A percentile compares a stretch with the other conserved stretches of the same genome.
phyloP scores from a whole-genome alignment of 2,797 vertebrate species.

The Acipenser transmontanus region DNA sequence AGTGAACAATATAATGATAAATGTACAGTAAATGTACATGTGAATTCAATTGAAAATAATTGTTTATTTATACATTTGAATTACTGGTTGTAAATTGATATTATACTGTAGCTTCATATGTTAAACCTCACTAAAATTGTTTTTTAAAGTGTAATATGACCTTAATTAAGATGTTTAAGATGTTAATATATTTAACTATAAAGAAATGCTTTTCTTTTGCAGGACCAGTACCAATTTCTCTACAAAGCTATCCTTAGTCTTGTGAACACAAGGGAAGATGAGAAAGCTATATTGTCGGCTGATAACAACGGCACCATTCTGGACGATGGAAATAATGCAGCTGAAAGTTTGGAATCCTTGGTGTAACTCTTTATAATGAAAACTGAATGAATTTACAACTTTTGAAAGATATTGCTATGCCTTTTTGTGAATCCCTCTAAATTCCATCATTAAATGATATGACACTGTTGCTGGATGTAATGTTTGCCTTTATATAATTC shows the following conservation, averaged over 20 bases:
- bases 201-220: slow-evolving; percentile 24
- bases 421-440: slow-evolving; percentile 21
- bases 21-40: too few relatives aligned
- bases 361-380: slow-evolving; percentile 55
- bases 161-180: not conserved
- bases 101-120: too few relatives aligned
- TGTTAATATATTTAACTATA: not conserved
- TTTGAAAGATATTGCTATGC: slow-evolving; percentile 19
- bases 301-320: slow-evolving; percentile 76
- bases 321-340: slow-evolving; percentile 58
- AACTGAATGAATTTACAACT: not conserved
- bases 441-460: slow-evolving; percentile 16
- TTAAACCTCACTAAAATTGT: not conserved
- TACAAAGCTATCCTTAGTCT: slow-evolving; percentile 92
- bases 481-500: slow-evolving; percentile 56
- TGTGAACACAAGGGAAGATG: slow-evolving; percentile 78
- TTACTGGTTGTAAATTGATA: too few relatives aligned
- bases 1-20: too few relatives aligned
- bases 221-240: slow-evolving; percentile 94
- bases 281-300: slow-evolving; percentile 68
- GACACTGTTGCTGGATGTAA: slow-evolving; percentile 37
- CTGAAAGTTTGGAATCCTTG: slow-evolving; percentile 88
- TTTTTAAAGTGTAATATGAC: not conserved
- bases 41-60: too few relatives aligned
- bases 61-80: too few relatives aligned